Conservation (phyloP, 2,888 invertebrate species). For the Tetranychus truncatus region DNA sequence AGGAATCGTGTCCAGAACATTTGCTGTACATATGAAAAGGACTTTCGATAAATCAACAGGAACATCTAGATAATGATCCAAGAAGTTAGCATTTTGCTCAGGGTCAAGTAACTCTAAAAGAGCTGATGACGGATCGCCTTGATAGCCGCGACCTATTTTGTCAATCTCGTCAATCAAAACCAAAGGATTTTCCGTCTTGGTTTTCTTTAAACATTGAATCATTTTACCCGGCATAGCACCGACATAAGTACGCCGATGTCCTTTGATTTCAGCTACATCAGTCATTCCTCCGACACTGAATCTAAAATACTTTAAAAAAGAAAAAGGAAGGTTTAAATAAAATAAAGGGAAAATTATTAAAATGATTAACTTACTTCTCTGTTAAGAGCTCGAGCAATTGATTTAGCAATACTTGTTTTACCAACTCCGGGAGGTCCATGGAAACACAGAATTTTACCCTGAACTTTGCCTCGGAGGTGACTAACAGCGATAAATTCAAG, state of each 20-base stretch:
- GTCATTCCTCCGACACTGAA: slow-evolving; percentile 99
- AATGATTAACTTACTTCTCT: slow-evolving; percentile 39
- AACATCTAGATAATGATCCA: slow-evolving; percentile 98
- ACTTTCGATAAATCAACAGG: slow-evolving; percentile 86
- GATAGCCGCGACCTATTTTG: slow-evolving; percentile 57
- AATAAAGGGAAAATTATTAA: background rate
- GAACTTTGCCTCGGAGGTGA: slow-evolving; percentile 75
- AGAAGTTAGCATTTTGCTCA: slow-evolving; percentile 92
- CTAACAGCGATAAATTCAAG: slow-evolving; percentile 98
- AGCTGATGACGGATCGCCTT: slow-evolving; percentile 94
- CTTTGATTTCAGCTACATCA: slow-evolving; percentile 98
- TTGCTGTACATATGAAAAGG: slow-evolving; percentile 95
- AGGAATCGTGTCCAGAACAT: slow-evolving; percentile 81
- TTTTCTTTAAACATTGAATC: slow-evolving; percentile 96
- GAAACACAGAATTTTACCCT: slow-evolving; percentile 97
- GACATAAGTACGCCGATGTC: slow-evolving; percentile 86
- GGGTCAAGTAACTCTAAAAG: slow-evolving; percentile 89
- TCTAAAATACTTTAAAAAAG: slow-evolving; percentile 51
- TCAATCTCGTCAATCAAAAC: slow-evolving; percentile 85
- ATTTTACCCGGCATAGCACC: slow-evolving; percentile 99
- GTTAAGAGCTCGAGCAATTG: slow-evolving; percentile 82
- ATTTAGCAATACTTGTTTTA: slow-evolving; percentile 84
- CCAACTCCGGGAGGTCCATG: slow-evolving; percentile 98
- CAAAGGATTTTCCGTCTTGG: slow-evolving; percentile 89
- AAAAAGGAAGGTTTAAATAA: background rate